phyloP scores from a whole-genome alignment of 1,140 invertebrate species.

The Drosophila lacteicornis region DNA sequence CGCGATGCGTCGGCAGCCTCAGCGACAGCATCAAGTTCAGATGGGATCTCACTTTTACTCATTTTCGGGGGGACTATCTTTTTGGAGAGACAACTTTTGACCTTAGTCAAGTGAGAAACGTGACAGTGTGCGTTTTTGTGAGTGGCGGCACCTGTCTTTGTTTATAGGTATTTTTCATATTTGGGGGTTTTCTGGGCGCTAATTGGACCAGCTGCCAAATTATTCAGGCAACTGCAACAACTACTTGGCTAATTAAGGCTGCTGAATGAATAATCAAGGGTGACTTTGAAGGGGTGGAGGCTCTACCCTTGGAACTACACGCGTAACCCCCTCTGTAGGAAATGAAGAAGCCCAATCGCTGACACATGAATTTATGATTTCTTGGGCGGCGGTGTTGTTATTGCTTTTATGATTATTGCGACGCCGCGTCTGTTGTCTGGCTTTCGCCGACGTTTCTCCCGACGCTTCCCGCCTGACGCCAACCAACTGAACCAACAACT shows the following conservation, averaged over 20 bases:
- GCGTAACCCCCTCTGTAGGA: conserved; percentile 1
- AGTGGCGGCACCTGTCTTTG: conserved; percentile 36
- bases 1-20: conserved; percentile 42
- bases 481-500: conserved; percentile 30
- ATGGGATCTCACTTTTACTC: conserved; percentile 24
- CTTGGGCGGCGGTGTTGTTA: conserved; percentile 45
- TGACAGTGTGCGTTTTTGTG: conserved; percentile 46
- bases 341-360: conserved; percentile 32
- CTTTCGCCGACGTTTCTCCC: conserved; percentile 37
- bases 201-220: conserved; percentile 57
- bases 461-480: conserved; percentile 61
- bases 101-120: conserved; percentile 79
- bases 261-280: conserved; percentile 57
- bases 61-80: conserved; percentile 14
- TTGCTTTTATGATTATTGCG: conserved; percentile 80
- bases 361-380: conserved; percentile 61
- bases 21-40: conserved; percentile 79
- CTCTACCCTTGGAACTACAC: conserved; percentile 8
- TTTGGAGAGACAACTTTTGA: conserved; percentile 66
- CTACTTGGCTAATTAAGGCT: conserved; percentile 61
- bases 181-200: conserved; percentile 18
- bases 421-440: conserved; percentile 75
- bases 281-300: not conserved
- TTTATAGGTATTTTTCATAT: conserved; percentile 12
- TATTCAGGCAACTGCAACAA: conserved; percentile 72